Evolutionary conservation across 2,888 invertebrate species (phyloP).

Genomic region (Tribolium freemani): DNA sequence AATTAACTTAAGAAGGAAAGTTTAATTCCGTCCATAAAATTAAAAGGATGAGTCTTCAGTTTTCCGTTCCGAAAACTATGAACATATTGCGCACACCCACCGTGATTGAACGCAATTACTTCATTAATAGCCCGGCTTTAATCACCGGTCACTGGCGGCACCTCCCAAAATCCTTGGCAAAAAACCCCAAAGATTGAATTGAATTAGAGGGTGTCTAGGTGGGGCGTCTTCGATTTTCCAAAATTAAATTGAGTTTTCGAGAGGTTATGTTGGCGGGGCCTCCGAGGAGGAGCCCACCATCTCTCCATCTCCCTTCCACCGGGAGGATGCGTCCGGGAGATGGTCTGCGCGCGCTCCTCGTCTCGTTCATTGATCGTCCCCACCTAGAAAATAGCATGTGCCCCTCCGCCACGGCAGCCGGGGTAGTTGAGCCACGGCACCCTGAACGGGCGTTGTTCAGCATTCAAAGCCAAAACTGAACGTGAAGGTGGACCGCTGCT

Average conservation of each 20-base stretch:
- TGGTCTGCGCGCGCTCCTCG: conserved; percentile 49
- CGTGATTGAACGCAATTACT: neutral
- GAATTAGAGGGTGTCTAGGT: conserved; percentile 30
- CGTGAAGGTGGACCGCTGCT: conserved; percentile 1
- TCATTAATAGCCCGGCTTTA: neutral
- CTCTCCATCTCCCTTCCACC: conserved; percentile 17
- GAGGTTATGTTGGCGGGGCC: conserved; percentile 45
- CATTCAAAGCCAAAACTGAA: conserved; percentile 16
- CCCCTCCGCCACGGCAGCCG: conserved; percentile 59
- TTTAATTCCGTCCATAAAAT: neutral
- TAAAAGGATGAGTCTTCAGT: neutral
- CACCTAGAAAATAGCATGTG: conserved; percentile 55
- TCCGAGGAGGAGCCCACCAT: conserved; percentile 1
- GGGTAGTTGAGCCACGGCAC: conserved; percentile 63
- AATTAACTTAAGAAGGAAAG: neutral
- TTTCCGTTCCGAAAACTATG: neutral
- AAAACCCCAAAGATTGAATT: conserved; percentile 28
- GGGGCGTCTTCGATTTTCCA: conserved; percentile 45
- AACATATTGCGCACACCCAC: neutral
- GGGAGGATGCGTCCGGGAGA: conserved; percentile 44
- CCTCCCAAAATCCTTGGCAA: conserved; percentile 9
- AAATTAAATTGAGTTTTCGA: conserved; percentile 49
- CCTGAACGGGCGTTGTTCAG: conserved; percentile 63
- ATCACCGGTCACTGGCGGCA: neutral
- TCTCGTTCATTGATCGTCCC: conserved; percentile 66